Evolutionary conservation across 2,113 vertebrate species (phyloP), one percentile per base, ranked within the genome.

Genomic region (Meriones unguiculatus): DNA sequence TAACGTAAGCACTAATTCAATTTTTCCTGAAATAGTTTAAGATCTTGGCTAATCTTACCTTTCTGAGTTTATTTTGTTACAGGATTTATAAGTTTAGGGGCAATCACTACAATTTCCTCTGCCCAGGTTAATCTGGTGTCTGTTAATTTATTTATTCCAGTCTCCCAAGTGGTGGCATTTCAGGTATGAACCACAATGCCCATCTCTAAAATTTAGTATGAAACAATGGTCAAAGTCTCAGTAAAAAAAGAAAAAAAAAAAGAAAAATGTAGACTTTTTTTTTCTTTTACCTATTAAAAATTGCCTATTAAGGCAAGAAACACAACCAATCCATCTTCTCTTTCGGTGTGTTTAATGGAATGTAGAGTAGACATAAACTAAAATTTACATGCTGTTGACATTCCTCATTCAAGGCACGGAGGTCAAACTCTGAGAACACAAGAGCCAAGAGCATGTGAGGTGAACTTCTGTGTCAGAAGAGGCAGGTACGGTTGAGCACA

Each of bases 1-100:
- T 59, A 38, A 95, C 20, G 7, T 13, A 96, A 81, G 67, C 20
- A 18, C 89, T 50, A 70, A 73, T 75, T 81, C 32, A 54, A 54
- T 84, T 93, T 93, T 67, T n/a, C 50, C 52, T 15, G 32, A 75
- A 85, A 85, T 46, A 90, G 32, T 78, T 95, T 91, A 82, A 93
- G 41, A 62, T 38, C 5, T 94, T 94, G 17, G n/a, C 82, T 89
- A 52, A 57, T 22, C 8, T 70, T 94, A 65, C 14, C 11, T n/a
- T 87, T 80, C 50, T 11, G 20, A 95, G 32, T 84, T 94, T 2
- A 82, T 87, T 93, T 94, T 89, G 78, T 92, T 87, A 85, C 2
- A 78, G 15, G 50, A 76, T 2, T 95, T 5, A 65, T 1, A 94
- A 17, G 28, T 35, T 59, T 30, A 54, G 52, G 14, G 57, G 30